phyloP scores from a whole-genome alignment of 2,113 vertebrate genomes.

The Trematomus loennbergii region DNA sequence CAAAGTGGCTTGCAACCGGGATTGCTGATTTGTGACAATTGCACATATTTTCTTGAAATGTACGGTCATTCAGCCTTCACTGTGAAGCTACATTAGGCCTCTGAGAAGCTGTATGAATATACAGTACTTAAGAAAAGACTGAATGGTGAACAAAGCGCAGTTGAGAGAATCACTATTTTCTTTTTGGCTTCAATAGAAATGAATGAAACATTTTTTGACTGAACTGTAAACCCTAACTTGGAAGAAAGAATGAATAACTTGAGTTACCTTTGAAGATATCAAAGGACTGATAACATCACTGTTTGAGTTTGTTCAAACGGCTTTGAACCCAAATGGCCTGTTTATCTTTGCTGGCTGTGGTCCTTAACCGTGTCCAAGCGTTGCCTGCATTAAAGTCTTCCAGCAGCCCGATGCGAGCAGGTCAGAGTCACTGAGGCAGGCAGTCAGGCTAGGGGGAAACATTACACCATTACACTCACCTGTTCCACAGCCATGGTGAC shows the following conservation, averaged over 20 bases:
- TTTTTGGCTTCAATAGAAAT: not conserved
- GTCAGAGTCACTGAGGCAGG: slow-evolving; percentile 71
- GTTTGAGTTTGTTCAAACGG: slow-evolving; percentile 44
- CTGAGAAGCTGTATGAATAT: slow-evolving; percentile 43
- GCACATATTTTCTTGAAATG: slow-evolving; percentile 50
- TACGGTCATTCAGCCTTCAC: slow-evolving; percentile 33
- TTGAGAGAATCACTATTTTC: not conserved
- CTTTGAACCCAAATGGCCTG: slow-evolving; percentile 61
- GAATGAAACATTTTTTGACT: slow-evolving; percentile 24
- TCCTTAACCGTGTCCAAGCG: slow-evolving; percentile 60
- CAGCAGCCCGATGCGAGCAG: slow-evolving; percentile 52
- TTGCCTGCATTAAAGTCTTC: slow-evolving; percentile 67
- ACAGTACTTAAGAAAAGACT: not conserved
- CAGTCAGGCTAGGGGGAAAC: slow-evolving; percentile 71
- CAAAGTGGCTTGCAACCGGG: slow-evolving; percentile 34
- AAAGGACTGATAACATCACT: slow-evolving; percentile 36
- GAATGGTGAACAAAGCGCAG: not conserved
- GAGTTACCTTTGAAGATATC: slow-evolving; percentile 55
- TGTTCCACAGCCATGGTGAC: slow-evolving; percentile 75
- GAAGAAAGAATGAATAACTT: slow-evolving; percentile 35
- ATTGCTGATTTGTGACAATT: slow-evolving; percentile 55
- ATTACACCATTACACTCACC: slow-evolving; percentile 78
- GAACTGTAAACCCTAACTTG: slow-evolving; percentile 1
- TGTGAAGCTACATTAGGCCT: slow-evolving; percentile 52
- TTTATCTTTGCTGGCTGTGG: slow-evolving; percentile 67